phyloP scores from a whole-genome alignment of 2,113 vertebrate species.

The Calyptomena viridis region DNA sequence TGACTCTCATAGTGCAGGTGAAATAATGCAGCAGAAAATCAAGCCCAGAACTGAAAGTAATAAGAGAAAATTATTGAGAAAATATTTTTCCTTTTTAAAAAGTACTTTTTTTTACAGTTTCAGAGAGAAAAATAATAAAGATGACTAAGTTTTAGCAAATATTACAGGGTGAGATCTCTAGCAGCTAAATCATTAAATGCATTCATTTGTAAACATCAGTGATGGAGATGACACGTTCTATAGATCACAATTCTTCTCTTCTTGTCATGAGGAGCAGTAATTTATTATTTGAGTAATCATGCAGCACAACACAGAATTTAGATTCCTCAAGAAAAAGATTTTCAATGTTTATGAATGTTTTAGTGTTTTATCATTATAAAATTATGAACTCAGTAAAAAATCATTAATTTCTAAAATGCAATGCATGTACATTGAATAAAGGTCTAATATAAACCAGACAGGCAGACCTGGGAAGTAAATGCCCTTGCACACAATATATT shows the following conservation, averaged over 20 bases:
- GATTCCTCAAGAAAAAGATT: background rate
- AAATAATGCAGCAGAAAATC: background rate
- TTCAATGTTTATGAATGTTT: background rate
- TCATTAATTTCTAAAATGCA: background rate
- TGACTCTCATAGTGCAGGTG: background rate
- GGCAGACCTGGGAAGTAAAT: background rate
- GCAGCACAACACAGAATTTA: background rate
- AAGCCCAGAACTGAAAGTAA: background rate
- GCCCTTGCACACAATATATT: background rate
- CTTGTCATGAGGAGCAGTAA: background rate
- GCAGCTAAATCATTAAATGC: background rate
- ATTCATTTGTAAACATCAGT: constrained; percentile 42
- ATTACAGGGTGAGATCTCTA: background rate
- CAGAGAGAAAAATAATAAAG: background rate
- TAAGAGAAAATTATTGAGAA: background rate
- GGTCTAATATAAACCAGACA: background rate
- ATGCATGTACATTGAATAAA: background rate
- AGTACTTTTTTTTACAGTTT: background rate
- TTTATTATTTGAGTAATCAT: constrained; percentile 26
- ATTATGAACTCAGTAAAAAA: background rate
- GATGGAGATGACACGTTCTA: constrained; percentile 7
- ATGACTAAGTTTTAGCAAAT: background rate
- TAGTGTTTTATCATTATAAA: constrained; percentile 1
- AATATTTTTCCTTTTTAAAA: background rate
- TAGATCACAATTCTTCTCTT: background rate